These are phyloP conservation scores for Micrasema minimum DNA, from an alignment of 1,140 invertebrate genomes.

Conservation along the genomic window DNA sequence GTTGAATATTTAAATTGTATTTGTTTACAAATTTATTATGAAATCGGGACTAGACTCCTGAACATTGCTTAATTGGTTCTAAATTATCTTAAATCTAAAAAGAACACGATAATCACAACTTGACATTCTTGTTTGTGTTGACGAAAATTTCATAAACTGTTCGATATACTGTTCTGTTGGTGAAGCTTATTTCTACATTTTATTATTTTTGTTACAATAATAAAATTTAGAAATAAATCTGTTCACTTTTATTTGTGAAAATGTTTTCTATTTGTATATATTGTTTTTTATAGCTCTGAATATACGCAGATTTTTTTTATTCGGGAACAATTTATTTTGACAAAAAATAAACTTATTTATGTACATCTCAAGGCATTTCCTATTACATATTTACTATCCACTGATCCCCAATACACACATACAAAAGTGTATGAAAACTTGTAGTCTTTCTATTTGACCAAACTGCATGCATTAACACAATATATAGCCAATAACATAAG, in stretches of 20 bases:
- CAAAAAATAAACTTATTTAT: constrained; percentile 23
- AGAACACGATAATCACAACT: neutral
- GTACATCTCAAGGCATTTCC: no score
- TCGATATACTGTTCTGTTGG: constrained; percentile 8
- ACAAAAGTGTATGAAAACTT: no score
- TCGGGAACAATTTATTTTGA: constrained; percentile 16
- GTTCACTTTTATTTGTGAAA: no score
- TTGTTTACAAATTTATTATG: constrained; percentile 30
- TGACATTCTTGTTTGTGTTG: neutral
- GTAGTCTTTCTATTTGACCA: no score
- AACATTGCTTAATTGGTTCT: constrained; percentile 1
- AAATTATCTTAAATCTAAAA: no score
- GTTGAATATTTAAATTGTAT: constrained; percentile 22
- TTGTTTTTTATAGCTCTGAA: constrained; percentile 25
- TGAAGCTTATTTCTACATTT: constrained; percentile 26
- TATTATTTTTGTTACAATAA: constrained; percentile 18
- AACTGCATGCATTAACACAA: no score
- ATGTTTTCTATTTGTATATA: constrained; percentile 14
- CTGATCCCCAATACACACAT: neutral
- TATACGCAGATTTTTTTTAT: constrained; percentile 3
- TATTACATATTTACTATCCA: neutral
- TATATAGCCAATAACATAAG: no score
- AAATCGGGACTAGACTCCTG: constrained; percentile 1
- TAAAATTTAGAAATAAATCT: constrained; percentile 22
- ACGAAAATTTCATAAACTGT: constrained; percentile 17